Percentiles rank a stretch among this genome's conserved stretches.
These are phyloP conservation scores for Drosophila pallidifrons DNA, from an alignment of 1,140 invertebrate genomes.

Conservation along the genomic window DNA sequence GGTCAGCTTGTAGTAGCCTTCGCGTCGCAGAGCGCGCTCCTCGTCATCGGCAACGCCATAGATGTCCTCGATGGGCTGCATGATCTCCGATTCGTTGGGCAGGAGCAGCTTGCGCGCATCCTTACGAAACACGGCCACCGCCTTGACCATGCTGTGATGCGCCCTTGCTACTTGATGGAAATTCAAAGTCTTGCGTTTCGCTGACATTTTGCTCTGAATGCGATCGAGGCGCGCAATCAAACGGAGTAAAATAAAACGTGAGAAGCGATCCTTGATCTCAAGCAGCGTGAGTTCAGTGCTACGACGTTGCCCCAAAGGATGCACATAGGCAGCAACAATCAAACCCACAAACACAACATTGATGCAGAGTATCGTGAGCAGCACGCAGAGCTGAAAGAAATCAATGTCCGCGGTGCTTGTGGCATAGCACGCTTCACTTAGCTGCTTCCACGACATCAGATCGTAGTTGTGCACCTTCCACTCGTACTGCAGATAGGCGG, in stretches of 20 bases:
- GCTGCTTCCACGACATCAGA: slow-evolving; percentile 71
- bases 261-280: slow-evolving; percentile 82
- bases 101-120: slow-evolving; percentile 74
- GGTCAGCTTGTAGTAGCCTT: slow-evolving; percentile 68
- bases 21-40: slow-evolving; percentile 55
- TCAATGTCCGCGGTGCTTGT: slow-evolving; percentile 50
- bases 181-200: slow-evolving; percentile 51
- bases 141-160: slow-evolving; percentile 70
- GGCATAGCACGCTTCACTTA: slow-evolving; percentile 45
- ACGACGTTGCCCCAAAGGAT: slow-evolving; percentile 45
- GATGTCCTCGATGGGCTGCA: slow-evolving; percentile 77
- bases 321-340: slow-evolving; percentile 58
- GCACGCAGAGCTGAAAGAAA: slow-evolving; percentile 60
- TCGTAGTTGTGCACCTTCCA: slow-evolving; percentile 64
- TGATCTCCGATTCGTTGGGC: slow-evolving; percentile 76
- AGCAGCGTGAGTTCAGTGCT: slow-evolving; percentile 62
- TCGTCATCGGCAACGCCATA: slow-evolving; percentile 75
- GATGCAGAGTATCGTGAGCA: slow-evolving; percentile 60
- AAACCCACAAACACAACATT: slow-evolving; percentile 64
- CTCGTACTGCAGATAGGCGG: slow-evolving; percentile 75
- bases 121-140: slow-evolving; percentile 76
- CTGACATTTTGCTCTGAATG: slow-evolving; percentile 65
- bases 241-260: slow-evolving; percentile 72
- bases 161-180: slow-evolving; percentile 62
- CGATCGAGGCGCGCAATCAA: slow-evolving; percentile 72